Base-by-base conservation (phyloP, 2,797 vertebrate genomes). In the Diglossa cyanea region DNA sequence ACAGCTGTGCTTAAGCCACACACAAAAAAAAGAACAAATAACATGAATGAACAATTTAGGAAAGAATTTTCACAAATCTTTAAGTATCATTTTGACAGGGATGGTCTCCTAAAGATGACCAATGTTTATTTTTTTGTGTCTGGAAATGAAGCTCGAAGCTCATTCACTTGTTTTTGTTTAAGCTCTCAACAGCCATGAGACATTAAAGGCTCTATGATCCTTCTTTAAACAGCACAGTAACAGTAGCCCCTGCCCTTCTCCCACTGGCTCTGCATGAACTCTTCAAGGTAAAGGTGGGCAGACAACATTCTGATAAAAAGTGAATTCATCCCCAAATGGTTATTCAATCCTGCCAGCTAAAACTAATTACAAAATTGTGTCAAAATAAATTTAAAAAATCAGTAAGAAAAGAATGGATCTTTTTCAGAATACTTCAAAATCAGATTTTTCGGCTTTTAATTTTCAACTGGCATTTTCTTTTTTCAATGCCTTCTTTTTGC, bases 1-100 rank as follows among this genome's bases (percentile, higher is more conserved):
- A 88, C 83, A 85, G 85, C 23, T 51, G 23, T 73, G 39, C 61
- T 95, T 48, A 94, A 97, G 88, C 80, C 91, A 67, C 26, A 39
- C 7, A 40, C 12, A 28, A 35, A 37, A 60, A 60, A 55, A 84
- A 10, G 2, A 51, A 74, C 13, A 82, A 86, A 61, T 58, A 85
- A 66, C 9, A 33, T 18, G 65, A 86, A 90, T 8, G 13, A 80
- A 71, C 26, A 62, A 44, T 76, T 94, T 93, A 54, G 17, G 58
- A 66, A 75, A 60, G 30, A 55, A n/a, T 33, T 66, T 94, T 87
- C 77, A 88, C 66, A 81, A 55, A 88, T 91, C 90, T 96, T 88
- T 70, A 95, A 88, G 75, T 83, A 58, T 68, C 75, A n/a, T 70
- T 92, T 92, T 85, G 61, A 63, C 33, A 9, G 53, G 21, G 25